These are phyloP conservation scores for Meloidogyne floridensis DNA, from an alignment of 1,140 invertebrate genomes.

Conservation along the genomic window DNA sequence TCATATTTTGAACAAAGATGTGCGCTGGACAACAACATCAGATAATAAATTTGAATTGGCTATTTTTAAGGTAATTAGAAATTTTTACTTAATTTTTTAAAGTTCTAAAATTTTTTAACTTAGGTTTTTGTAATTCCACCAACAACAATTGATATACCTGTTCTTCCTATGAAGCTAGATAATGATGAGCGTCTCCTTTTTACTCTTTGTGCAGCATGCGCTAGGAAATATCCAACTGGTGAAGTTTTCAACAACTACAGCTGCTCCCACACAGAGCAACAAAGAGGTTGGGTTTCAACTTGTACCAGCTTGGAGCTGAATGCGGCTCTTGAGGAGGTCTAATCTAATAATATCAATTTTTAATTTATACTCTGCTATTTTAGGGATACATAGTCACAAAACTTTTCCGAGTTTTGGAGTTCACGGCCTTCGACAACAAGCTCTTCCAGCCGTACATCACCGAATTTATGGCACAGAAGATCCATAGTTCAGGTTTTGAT, in stretches of 20 bases:
- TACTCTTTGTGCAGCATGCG: neutral
- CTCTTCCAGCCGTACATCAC: neutral
- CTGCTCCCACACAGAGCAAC: neutral
- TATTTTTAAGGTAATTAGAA: too few relatives aligned
- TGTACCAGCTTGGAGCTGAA: too few relatives aligned
- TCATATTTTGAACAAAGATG: neutral
- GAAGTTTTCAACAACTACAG: neutral
- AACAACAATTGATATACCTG: neutral
- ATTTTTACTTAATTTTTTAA: too few relatives aligned
- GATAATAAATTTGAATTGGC: neutral
- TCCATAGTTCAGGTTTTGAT: neutral
- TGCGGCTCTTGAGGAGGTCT: too few relatives aligned
- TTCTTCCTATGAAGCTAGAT: neutral
- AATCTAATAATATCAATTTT: too few relatives aligned
- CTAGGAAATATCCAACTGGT: neutral
- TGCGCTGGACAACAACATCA: neutral
- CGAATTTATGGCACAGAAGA: constrained; percentile 16
- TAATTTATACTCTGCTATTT: too few relatives aligned
- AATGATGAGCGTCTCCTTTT: neutral
- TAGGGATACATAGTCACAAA: too few relatives aligned
- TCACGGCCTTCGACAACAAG: neutral
- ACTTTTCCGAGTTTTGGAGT: neutral
- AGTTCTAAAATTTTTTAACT: neutral
- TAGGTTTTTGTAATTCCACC: neutral
- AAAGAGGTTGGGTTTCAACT: neutral